Percentiles rank a stretch among this genome's conserved stretches.
Evolutionary conservation across 2,113 vertebrate species (phyloP).

Genomic region (Phalacrocorax brasilianus): DNA sequence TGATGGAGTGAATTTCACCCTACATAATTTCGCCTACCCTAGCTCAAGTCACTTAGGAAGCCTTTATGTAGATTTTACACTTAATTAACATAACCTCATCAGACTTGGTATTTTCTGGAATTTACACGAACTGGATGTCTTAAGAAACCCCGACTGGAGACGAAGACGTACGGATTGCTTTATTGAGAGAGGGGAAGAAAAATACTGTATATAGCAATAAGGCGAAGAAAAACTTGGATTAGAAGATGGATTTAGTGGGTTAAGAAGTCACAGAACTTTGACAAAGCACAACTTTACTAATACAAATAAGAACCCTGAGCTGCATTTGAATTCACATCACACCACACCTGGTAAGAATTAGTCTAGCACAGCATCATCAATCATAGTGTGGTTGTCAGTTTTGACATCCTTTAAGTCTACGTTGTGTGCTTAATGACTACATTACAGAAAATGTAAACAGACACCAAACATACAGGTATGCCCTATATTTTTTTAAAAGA

Average conservation of each 20-base stretch:
- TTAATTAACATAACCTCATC: conserved; percentile 47
- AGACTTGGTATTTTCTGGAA: conserved; percentile 22
- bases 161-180: neutral
- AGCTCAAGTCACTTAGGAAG: conserved; percentile 60
- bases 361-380: conserved; percentile 84
- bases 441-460: conserved; percentile 87
- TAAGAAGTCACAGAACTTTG: conserved; percentile 69
- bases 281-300: conserved; percentile 78
- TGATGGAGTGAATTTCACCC: conserved; percentile 54
- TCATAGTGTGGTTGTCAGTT: conserved; percentile 82
- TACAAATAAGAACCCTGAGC: conserved; percentile 75
- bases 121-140: conserved; percentile 20
- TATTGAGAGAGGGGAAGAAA: conserved; percentile 18
- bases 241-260: conserved; percentile 68
- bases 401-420: conserved; percentile 83
- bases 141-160: neutral
- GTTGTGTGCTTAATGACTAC: conserved; percentile 83
- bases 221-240: conserved; percentile 45
- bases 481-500: conserved; percentile 52
- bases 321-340: conserved; percentile 83
- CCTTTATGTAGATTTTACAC: conserved; percentile 61
- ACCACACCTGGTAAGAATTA: conserved; percentile 88
- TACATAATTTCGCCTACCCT: conserved; percentile 37
- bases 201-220: conserved; percentile 48
- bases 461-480: conserved; percentile 79